Conservation (phyloP, 2,797 vertebrate species). For the Benthosema pterotum region DNA sequence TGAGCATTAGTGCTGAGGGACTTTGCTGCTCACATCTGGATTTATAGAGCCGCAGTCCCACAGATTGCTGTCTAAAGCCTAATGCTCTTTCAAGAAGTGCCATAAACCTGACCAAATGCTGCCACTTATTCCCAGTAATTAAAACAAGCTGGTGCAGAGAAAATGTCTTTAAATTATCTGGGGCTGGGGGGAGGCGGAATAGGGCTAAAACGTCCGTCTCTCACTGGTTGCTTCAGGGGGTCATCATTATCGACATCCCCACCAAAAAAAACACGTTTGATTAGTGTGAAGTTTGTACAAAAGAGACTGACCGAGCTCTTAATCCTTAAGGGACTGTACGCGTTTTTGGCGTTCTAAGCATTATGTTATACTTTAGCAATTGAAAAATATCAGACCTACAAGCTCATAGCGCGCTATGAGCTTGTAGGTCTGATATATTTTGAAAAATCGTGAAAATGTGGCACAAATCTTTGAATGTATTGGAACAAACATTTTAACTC, state of each 20-base stretch:
- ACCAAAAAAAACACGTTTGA: slow-evolving; percentile 72
- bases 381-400: too few species aligned
- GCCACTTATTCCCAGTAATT: slow-evolving; percentile 86
- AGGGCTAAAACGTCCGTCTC: slow-evolving; percentile 64
- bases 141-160: slow-evolving; percentile 84
- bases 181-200: slow-evolving; percentile 72
- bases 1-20: slow-evolving; percentile 63
- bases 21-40: slow-evolving; percentile 69
- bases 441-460: too few species aligned
- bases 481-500: too few species aligned
- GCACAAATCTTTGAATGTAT: too few species aligned
- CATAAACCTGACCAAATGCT: slow-evolving; percentile 86
- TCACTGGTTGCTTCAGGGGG: slow-evolving; percentile 64
- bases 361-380: too few species aligned
- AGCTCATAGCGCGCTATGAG: too few species aligned
- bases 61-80: slow-evolving; percentile 75
- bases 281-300: slow-evolving; percentile 51
- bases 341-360: too few species aligned
- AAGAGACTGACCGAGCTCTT: too few species aligned
- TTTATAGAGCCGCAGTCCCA: slow-evolving; percentile 78
- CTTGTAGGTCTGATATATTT: too few species aligned
- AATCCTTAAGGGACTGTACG: too few species aligned
- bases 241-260: slow-evolving; percentile 80
- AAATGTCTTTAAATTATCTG: slow-evolving; percentile 79
- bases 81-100: slow-evolving; percentile 81